Percentiles rank a stretch among this genome's conserved stretches.
These are phyloP conservation scores for Orientallactaga bullata DNA, from an alignment of 2,113 vertebrate species.

Conservation along the genomic window DNA sequence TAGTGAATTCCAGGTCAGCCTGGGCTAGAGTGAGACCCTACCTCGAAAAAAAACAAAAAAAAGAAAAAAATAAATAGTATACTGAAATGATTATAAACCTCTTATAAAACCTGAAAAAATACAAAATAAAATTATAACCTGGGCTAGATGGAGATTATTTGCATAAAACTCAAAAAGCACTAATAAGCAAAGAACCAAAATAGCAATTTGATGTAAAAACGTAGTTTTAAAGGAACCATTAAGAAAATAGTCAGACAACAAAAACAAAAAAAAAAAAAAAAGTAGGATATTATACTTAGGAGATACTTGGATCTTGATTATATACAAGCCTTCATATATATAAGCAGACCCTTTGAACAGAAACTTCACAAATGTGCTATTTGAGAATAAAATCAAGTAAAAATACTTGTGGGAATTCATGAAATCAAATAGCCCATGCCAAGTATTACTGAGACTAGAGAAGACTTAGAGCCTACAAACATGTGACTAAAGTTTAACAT, in stretches of 20 bases:
- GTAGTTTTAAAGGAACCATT: background rate
- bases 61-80: background rate
- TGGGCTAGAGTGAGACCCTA: too few species aligned
- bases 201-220: background rate
- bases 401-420: background rate
- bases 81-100: background rate
- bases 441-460: background rate
- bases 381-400: too few species aligned
- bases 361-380: background rate
- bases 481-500: background rate
- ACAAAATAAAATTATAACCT: background rate
- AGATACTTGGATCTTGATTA: background rate
- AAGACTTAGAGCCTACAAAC: background rate
- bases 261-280: too few species aligned
- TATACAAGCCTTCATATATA: background rate
- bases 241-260: background rate
- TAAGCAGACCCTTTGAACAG: background rate
- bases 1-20: too few species aligned
- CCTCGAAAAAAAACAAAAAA: too few species aligned
- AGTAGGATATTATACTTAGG: too few species aligned
- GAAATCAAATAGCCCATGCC: background rate
- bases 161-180: background rate
- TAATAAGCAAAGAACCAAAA: background rate
- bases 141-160: background rate
- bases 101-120: background rate